Conservation (phyloP, 2,797 vertebrate species). For the Triplophysa yarkandensis region DNA sequence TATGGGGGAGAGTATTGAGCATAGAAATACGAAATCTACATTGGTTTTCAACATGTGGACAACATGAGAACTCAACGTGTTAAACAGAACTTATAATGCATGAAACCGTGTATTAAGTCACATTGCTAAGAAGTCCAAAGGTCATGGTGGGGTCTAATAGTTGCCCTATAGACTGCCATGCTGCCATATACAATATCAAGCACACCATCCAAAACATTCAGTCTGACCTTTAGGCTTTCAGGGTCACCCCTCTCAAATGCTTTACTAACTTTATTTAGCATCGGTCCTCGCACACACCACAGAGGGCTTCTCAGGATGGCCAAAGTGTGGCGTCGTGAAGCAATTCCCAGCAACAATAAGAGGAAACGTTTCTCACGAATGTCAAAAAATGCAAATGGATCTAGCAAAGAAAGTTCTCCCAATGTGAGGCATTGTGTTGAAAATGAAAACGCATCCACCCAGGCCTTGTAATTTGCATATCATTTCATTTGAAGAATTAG, state of each 20-base stretch:
- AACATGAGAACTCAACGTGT: no score
- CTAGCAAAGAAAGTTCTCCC: conserved; percentile 38
- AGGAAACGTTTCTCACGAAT: conserved; percentile 39
- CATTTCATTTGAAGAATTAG: conserved; percentile 46
- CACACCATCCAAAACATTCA: conserved; percentile 7
- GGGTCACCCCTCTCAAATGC: background rate
- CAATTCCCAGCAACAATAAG: conserved; percentile 41
- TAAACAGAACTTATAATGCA: no score
- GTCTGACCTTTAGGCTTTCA: conserved; percentile 33
- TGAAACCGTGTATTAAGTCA: no score
- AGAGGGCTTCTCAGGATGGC: background rate
- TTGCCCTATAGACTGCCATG: background rate
- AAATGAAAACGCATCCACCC: conserved; percentile 56
- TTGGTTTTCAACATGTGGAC: no score
- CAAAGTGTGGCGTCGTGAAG: background rate
- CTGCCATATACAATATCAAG: conserved; percentile 2
- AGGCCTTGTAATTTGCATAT: conserved; percentile 51
- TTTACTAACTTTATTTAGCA: conserved; percentile 39
- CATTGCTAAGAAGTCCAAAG: no score
- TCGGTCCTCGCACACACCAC: background rate
- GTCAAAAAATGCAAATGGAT: conserved; percentile 43
- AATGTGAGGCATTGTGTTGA: conserved; percentile 36
- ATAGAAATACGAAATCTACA: no score
- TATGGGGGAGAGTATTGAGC: no score
- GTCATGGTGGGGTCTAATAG: background rate